Evolutionary conservation across 2,113 vertebrate genomes (phyloP), one percentile per base, ranked within the genome.

Genomic region (Stigmatopora argus): DNA sequence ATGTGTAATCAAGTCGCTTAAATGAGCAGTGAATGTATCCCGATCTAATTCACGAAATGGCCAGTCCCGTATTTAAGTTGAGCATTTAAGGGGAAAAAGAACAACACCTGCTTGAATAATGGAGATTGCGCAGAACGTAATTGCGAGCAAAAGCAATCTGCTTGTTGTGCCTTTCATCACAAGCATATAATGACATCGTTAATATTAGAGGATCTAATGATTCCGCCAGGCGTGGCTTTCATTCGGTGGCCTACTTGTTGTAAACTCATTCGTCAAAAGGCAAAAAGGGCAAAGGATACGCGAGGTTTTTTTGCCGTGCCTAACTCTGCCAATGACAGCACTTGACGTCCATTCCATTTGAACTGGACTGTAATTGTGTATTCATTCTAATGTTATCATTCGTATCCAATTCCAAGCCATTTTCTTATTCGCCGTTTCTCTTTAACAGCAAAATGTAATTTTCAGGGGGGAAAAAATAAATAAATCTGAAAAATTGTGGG

Each of bases 111-210:
- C 51, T 21, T 23, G n/a, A 53, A 52, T 51, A 51, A 51, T 19
- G 62, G 75, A 23, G 57, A 52, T 12, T 21, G 56, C 13, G 34
- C 46, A 60, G 61, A 72, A 70, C 26, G 51, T 74, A 41, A 46
- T 58, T n/a, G 51, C 48, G 49, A 55, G 52, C 66, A 51, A 5
- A 64, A 73, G 69, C 61, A 73, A 84, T 81, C 62, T 75, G 69
- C 47, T 64, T 64, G 44, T 58, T 15, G 2, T 12, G 45, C 14
- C 5, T 51, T 66, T 64, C 76, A 81, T 82, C 73, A 69, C 80
- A 71, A 73, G 13, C 2, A 38, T 51, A 9, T 86, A 88, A 89
- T 87, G 79, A 80, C 60, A 73, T 81, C 65, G 87, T 88, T 84
- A 86, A 90, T 90, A 85, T 81, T 52, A 4, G 14, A 19, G 70